These are phyloP conservation scores for Lithobates pipiens DNA, from an alignment of 2,797 vertebrate species.

Conservation along the genomic window DNA sequence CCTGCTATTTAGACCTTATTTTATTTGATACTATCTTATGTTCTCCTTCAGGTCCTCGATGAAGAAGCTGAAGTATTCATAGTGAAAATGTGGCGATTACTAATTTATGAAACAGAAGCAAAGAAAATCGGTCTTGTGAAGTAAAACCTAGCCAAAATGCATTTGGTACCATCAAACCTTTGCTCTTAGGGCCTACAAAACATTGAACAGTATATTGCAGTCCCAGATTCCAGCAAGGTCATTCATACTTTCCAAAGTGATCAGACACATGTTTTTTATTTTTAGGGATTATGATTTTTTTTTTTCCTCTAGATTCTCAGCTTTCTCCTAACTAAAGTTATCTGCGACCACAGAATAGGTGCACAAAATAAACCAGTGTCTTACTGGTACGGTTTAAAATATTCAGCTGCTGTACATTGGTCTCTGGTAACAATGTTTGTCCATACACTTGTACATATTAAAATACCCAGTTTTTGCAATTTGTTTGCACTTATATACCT, in stretches of 20 bases:
- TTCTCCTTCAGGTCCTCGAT: constrained; percentile 87
- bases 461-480: constrained; percentile 75
- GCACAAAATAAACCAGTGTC: constrained; percentile 73
- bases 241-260: constrained; percentile 72
- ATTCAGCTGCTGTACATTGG: constrained; percentile 78
- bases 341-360: constrained; percentile 72
- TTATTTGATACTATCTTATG: background rate
- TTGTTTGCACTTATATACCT: constrained; percentile 76
- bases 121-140: constrained; percentile 99
- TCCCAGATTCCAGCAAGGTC: constrained; percentile 61
- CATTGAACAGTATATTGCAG: constrained; percentile 70
- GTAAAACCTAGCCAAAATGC: constrained; percentile 74
- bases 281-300: constrained; percentile 83
- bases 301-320: background rate
- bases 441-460: constrained; percentile 80
- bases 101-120: constrained; percentile 99
- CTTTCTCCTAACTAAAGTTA: constrained; percentile 61
- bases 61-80: constrained; percentile 99
- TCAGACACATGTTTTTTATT: constrained; percentile 78
- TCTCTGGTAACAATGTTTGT: constrained; percentile 76
- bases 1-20: too few species aligned
- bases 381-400: constrained; percentile 80
- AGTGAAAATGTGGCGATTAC: constrained; percentile 99
- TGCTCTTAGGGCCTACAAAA: constrained; percentile 32
- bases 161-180: constrained; percentile 5